These are phyloP conservation scores for Melanchra persicariae DNA, from an alignment of 2,888 invertebrate genomes.

Conservation along the genomic window DNA sequence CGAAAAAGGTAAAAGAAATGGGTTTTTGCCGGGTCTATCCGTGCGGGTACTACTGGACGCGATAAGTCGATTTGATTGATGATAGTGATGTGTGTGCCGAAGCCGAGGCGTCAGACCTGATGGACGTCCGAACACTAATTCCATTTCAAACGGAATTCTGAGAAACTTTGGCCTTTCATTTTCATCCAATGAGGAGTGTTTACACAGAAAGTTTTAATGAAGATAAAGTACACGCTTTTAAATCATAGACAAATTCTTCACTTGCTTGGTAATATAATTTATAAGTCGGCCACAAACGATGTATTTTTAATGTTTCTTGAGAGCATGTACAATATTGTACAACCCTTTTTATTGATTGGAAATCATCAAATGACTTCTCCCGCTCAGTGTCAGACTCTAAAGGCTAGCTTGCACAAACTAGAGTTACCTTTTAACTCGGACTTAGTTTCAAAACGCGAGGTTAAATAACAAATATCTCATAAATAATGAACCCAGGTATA, in stretches of 20 bases:
- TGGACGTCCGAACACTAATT: slow-evolving; percentile 56
- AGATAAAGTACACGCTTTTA: neutral
- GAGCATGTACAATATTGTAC: too few species aligned
- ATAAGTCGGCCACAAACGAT: neutral
- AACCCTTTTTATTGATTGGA: too few species aligned
- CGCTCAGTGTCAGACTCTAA: too few species aligned
- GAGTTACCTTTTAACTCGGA: too few species aligned
- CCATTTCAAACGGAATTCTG: slow-evolving; percentile 37
- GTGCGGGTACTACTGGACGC: slow-evolving; percentile 71
- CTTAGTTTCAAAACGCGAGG: too few species aligned
- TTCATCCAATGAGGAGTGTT: slow-evolving; percentile 1
- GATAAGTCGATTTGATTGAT: slow-evolving; percentile 83
- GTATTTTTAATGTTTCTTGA: neutral
- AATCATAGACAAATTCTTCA: too few species aligned
- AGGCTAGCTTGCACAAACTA: too few species aligned
- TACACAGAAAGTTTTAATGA: slow-evolving; percentile 8
- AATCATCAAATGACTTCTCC: too few species aligned
- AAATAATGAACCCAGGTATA: too few species aligned
- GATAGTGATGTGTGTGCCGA: slow-evolving; percentile 67
- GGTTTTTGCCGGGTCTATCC: slow-evolving; percentile 68
- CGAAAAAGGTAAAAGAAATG: slow-evolving; percentile 65
- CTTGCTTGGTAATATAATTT: neutral
- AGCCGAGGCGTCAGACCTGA: slow-evolving; percentile 54
- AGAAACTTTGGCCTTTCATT: slow-evolving; percentile 18
- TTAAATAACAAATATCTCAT: too few species aligned